These are phyloP conservation scores for Theocolax elegans DNA, from an alignment of 1,140 invertebrate genomes.

Conservation along the genomic window DNA sequence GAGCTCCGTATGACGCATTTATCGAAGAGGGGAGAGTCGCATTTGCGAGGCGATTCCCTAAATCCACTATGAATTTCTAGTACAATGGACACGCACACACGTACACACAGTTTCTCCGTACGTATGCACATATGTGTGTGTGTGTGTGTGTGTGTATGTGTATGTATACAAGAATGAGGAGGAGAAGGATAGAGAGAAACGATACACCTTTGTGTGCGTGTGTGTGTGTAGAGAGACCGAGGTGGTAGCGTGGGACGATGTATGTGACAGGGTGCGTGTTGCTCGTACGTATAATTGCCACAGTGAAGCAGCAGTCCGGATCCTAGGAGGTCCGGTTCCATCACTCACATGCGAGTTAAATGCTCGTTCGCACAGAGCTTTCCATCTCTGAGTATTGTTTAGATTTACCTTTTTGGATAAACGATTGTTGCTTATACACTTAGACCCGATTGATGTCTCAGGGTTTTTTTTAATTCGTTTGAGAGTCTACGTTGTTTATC, in stretches of 20 bases:
- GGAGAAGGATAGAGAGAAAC: background rate
- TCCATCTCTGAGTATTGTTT: too few species aligned
- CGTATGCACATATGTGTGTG: too few species aligned
- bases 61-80: slow-evolving; percentile 39
- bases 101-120: too few species aligned
- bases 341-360: slow-evolving; percentile 62
- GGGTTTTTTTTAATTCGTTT: too few species aligned
- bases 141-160: too few species aligned
- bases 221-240: slow-evolving; percentile 44
- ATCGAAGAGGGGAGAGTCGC: slow-evolving; percentile 8
- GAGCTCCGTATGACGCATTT: slow-evolving; percentile 34
- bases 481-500: too few species aligned
- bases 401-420: too few species aligned
- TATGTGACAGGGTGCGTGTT: slow-evolving; percentile 60
- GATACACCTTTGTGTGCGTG: slow-evolving; percentile 47
- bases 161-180: too few species aligned
- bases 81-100: slow-evolving; percentile 19
- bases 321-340: slow-evolving; percentile 62
- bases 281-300: slow-evolving; percentile 62
- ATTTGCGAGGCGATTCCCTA: slow-evolving; percentile 37
- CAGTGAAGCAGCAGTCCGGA: slow-evolving; percentile 40
- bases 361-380: slow-evolving; percentile 42
- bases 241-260: slow-evolving; percentile 50
- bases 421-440: too few species aligned
- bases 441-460: too few species aligned